These are phyloP conservation scores for Hylaeus anthracinus DNA, from an alignment of 1,140 invertebrate genomes.

Conservation along the genomic window DNA sequence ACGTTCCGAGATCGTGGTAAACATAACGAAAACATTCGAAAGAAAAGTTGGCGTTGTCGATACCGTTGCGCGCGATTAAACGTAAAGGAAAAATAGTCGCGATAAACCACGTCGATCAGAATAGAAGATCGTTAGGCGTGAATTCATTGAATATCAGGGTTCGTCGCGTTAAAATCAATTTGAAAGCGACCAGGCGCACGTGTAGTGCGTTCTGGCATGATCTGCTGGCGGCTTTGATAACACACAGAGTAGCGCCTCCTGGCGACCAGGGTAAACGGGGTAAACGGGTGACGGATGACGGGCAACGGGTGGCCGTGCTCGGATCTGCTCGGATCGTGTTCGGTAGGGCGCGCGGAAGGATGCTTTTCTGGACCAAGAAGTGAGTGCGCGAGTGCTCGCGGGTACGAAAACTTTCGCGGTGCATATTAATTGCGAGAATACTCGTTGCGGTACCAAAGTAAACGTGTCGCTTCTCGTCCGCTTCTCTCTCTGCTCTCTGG, in stretches of 20 bases:
- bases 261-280: slow-evolving; percentile 41
- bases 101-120: neutral
- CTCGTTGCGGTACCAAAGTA: neutral
- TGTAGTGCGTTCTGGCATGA: slow-evolving; percentile 30
- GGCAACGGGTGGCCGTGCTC: slow-evolving; percentile 42
- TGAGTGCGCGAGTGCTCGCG: slow-evolving; percentile 45
- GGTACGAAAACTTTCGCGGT: slow-evolving; percentile 24
- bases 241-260: slow-evolving; percentile 58
- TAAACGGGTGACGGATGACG: slow-evolving; percentile 37
- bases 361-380: slow-evolving; percentile 53
- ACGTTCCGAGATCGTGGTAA: too few relatives aligned
- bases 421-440: slow-evolving; percentile 15
- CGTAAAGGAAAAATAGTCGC: neutral
- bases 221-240: slow-evolving; percentile 24
- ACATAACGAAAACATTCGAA: too few relatives aligned
- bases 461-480: neutral
- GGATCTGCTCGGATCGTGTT: slow-evolving; percentile 50
- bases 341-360: slow-evolving; percentile 55
- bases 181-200: slow-evolving; percentile 42
- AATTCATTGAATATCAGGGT: slow-evolving; percentile 37
- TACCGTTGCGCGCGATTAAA: neutral
- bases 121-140: slow-evolving; percentile 19
- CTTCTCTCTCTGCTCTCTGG: neutral
- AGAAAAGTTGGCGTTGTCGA: neutral
- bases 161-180: slow-evolving; percentile 49